phyloP scores from a whole-genome alignment of 2,888 invertebrate species.

The Labia minor region DNA sequence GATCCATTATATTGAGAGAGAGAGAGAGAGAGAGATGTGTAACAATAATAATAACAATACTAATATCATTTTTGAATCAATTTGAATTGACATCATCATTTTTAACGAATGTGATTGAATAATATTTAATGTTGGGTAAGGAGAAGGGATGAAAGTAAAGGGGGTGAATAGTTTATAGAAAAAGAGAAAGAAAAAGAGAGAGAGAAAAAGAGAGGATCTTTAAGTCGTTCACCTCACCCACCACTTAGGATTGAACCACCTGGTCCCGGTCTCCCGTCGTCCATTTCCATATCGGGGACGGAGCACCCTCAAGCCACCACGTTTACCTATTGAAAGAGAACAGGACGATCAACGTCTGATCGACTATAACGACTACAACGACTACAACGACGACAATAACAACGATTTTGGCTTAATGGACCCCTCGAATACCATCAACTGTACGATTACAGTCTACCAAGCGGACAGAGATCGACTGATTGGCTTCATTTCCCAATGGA shows the following conservation, averaged over 20 bases:
- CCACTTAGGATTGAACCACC: not conserved
- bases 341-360: not conserved
- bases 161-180: too few species aligned
- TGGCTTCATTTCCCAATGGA: constrained; percentile 60
- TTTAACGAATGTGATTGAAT: too few species aligned
- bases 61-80: too few species aligned
- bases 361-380: not conserved
- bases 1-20: too few species aligned
- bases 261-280: not conserved
- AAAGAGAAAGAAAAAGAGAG: too few species aligned
- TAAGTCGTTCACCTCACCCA: not conserved
- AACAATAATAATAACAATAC: too few species aligned
- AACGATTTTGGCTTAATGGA: constrained; percentile 27
- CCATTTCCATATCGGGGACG: not conserved
- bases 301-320: constrained; percentile 19
- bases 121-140: too few species aligned
- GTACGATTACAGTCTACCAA: constrained; percentile 41
- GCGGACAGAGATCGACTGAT: constrained; percentile 42
- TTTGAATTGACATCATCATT: too few species aligned
- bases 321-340: not conserved
- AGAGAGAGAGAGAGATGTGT: too few species aligned
- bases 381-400: not conserved
- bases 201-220: too few species aligned
- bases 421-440: constrained; percentile 36
- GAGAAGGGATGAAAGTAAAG: too few species aligned